A percentile compares a stretch with the other conserved stretches of the same genome.
These are phyloP conservation scores for Shinisaurus crocodilurus DNA, from an alignment of 2,113 vertebrate species.

Conservation along the genomic window DNA sequence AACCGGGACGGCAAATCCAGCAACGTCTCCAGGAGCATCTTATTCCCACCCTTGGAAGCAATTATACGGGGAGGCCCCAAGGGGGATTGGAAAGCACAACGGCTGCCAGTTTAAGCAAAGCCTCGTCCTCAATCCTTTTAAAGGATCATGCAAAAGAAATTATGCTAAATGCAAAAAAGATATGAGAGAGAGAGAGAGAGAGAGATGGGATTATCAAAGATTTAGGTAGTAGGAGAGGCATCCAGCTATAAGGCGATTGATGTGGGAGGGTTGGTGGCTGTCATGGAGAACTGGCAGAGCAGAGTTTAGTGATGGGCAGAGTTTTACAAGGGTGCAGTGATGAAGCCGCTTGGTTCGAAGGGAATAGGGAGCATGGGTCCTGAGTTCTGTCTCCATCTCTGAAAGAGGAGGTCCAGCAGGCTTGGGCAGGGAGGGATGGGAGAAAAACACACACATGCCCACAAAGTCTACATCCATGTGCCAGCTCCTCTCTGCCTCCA, in stretches of 20 bases:
- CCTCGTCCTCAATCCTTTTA: background rate
- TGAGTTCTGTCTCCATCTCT: background rate
- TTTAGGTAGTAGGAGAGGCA: background rate
- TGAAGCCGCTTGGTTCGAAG: background rate
- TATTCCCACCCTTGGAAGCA: conserved; percentile 26
- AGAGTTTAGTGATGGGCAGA: background rate
- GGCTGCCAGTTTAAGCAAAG: background rate
- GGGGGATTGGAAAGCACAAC: background rate
- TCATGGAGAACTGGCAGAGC: too few relatives aligned
- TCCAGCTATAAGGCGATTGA: background rate
- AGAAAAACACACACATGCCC: background rate
- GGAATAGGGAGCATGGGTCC: background rate
- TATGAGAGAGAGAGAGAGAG: background rate
- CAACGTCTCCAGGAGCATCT: conserved; percentile 10
- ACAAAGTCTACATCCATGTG: background rate
- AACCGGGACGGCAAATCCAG: background rate
- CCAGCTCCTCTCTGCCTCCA: background rate
- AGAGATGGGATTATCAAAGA: background rate
- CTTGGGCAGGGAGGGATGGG: background rate
- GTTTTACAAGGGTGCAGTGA: background rate
- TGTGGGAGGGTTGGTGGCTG: background rate
- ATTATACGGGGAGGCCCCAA: conserved; percentile 15
- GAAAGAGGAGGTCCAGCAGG: background rate
- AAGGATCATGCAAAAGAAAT: background rate
- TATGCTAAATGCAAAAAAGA: background rate